A percentile compares a stretch with the other conserved stretches of the same genome.
Evolutionary conservation across 92 coral and sea anemone species (phyloP).

Genomic region (Heteractis magnifica): DNA sequence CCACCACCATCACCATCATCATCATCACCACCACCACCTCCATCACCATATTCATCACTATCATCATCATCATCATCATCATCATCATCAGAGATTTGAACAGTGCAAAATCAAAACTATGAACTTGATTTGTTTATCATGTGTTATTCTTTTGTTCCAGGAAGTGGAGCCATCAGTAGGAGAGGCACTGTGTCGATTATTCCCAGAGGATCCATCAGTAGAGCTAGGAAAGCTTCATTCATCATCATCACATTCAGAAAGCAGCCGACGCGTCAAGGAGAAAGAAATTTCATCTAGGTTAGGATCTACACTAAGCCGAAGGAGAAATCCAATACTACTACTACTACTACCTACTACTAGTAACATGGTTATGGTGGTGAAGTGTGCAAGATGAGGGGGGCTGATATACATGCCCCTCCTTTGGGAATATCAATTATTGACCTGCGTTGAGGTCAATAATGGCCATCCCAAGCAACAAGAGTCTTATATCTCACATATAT

Average conservation of each 20-base stretch:
- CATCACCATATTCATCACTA: too few relatives aligned
- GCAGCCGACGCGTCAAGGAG: constrained; percentile 72
- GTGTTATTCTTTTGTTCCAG: constrained; percentile 33
- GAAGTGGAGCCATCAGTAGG: constrained; percentile 98
- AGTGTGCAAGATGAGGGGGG: constrained; percentile 26
- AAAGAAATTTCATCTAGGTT: constrained; percentile 75
- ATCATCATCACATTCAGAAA: constrained; percentile 29
- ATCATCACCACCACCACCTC: too few relatives aligned
- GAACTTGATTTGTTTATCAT: not conserved
- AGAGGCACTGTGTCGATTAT: constrained; percentile 75
- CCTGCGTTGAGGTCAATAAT: constrained; percentile 11
- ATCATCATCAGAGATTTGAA: too few relatives aligned
- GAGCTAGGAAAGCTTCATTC: constrained; percentile 47
- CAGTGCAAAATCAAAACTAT: too few relatives aligned
- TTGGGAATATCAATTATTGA: constrained; percentile 5
- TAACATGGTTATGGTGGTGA: constrained; percentile 10
- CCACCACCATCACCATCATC: too few relatives aligned
- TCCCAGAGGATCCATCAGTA: constrained; percentile 92
- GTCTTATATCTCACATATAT: constrained; percentile 8
- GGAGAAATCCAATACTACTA: constrained; percentile 8
- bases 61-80: too few relatives aligned
- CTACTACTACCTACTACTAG: not conserved
- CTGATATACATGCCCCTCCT: not conserved
- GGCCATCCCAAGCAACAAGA: constrained; percentile 14
- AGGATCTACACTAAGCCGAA: constrained; percentile 46